A percentile compares a stretch with the other conserved stretches of the same genome.
Conservation (phyloP, 2,113 vertebrate species). For the Hippocampus mohnikei region DNA sequence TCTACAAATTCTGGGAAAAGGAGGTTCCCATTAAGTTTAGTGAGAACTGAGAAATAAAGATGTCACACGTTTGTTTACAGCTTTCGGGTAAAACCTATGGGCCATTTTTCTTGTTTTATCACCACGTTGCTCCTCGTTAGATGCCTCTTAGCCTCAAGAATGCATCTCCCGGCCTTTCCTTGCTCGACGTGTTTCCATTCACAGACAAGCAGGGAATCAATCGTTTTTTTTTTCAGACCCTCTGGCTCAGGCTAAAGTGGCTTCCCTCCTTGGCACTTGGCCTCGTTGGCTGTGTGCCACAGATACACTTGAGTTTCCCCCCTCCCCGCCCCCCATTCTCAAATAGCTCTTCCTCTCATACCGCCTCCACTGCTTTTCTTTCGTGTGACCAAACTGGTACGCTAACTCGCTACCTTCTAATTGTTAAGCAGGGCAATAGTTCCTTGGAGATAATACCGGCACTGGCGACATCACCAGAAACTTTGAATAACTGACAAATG, state of each 20-base stretch:
- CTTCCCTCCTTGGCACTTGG: slow-evolving; percentile 51
- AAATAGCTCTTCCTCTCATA: slow-evolving; percentile 13
- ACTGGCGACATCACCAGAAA: slow-evolving; percentile 12
- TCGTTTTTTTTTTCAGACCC: slow-evolving; percentile 20
- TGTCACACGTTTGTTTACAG: not conserved
- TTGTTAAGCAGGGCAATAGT: slow-evolving; percentile 19
- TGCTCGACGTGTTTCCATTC: slow-evolving; percentile 20
- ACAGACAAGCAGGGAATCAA: slow-evolving; percentile 43
- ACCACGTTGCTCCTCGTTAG: not conserved
- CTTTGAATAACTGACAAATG: slow-evolving; percentile 56
- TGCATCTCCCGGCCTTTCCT: slow-evolving; percentile 13
- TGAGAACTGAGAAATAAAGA: not conserved
- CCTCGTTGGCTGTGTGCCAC: slow-evolving; percentile 44
- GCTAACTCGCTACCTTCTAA: slow-evolving; percentile 10
- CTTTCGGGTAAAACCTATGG: not conserved
- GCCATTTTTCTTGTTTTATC: not conserved
- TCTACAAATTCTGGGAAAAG: not conserved
- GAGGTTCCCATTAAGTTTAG: not conserved
- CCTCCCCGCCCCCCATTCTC: slow-evolving; percentile 39
- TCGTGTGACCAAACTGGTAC: slow-evolving; percentile 22
- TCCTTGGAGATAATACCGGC: not conserved
- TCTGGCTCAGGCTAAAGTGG: slow-evolving; percentile 48
- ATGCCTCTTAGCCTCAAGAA: not conserved
- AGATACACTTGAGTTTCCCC: slow-evolving; percentile 33
- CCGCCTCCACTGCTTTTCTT: not conserved